A percentile compares a stretch with the other conserved stretches of the same genome.
phyloP scores from a whole-genome alignment of 1,140 invertebrate species.

The Eupristina koningsbergeri region DNA sequence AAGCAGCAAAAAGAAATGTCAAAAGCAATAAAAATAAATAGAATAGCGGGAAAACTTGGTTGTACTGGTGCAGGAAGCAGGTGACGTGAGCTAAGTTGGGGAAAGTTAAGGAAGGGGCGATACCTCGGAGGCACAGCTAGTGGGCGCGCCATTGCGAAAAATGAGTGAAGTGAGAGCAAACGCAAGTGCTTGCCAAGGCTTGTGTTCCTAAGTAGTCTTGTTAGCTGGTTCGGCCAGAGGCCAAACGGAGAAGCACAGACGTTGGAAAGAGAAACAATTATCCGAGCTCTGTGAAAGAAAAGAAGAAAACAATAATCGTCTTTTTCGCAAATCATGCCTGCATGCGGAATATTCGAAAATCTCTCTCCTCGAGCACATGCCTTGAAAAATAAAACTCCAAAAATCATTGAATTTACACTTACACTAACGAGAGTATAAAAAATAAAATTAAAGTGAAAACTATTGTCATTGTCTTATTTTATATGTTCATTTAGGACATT shows the following conservation, averaged over 20 bases:
- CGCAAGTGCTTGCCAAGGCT: background rate
- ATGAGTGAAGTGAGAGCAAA: background rate
- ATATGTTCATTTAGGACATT: too few species aligned
- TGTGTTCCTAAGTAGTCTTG: background rate
- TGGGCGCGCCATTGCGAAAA: background rate
- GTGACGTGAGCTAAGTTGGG: background rate
- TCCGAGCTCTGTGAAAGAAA: background rate
- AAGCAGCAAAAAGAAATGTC: too few species aligned
- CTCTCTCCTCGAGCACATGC: background rate
- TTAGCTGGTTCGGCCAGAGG: background rate
- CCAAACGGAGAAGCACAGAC: too few species aligned
- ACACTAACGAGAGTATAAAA: background rate
- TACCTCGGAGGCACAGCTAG: background rate
- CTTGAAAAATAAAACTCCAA: background rate
- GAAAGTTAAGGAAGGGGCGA: background rate
- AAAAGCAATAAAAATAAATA: too few species aligned
- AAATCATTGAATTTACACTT: background rate
- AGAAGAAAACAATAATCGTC: background rate
- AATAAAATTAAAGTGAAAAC: background rate
- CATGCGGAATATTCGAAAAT: background rate
- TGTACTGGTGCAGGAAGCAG: too few species aligned
- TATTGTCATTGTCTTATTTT: background rate
- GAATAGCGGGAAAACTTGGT: too few species aligned
- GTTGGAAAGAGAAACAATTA: too few species aligned
- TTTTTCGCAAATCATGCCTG: too few species aligned